These are phyloP conservation scores for Etia nguti DNA, from an alignment of 2,113 vertebrate species.

Conservation along the genomic window DNA sequence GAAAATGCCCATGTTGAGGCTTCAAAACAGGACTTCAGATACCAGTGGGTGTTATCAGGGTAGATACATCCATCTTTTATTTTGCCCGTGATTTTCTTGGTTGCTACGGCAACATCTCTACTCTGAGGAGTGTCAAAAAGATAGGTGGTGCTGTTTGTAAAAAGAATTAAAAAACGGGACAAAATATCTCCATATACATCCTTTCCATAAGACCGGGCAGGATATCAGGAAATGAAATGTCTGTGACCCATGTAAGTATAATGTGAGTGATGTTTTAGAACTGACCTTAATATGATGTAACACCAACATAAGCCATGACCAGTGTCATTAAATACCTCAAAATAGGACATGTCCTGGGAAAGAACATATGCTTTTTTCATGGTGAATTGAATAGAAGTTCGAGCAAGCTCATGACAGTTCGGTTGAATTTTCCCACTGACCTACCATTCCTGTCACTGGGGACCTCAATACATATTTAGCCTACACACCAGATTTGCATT, in stretches of 20 bases:
- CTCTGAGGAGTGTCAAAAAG: neutral
- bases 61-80: neutral
- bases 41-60: neutral
- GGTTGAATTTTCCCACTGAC: neutral
- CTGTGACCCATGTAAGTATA: neutral
- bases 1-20: neutral
- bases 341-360: slow-evolving; percentile 30
- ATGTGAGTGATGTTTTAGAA: slow-evolving; percentile 30
- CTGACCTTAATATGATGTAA: slow-evolving; percentile 17
- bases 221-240: neutral
- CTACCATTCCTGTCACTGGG: neutral
- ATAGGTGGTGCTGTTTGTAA: neutral
- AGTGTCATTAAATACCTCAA: slow-evolving; percentile 29
- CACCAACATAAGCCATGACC: slow-evolving; percentile 31
- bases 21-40: neutral
- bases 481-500: neutral
- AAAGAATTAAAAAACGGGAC: neutral
- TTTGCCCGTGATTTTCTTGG: accelerated
- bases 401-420: neutral
- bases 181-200: neutral
- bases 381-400: slow-evolving; percentile 8
- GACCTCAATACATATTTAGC: neutral
- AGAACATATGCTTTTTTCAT: slow-evolving; percentile 18
- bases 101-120: neutral
- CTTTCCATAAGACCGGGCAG: neutral